Base-by-base conservation (phyloP, 2,113 vertebrate genomes). In the Malaclemys terrapin region DNA sequence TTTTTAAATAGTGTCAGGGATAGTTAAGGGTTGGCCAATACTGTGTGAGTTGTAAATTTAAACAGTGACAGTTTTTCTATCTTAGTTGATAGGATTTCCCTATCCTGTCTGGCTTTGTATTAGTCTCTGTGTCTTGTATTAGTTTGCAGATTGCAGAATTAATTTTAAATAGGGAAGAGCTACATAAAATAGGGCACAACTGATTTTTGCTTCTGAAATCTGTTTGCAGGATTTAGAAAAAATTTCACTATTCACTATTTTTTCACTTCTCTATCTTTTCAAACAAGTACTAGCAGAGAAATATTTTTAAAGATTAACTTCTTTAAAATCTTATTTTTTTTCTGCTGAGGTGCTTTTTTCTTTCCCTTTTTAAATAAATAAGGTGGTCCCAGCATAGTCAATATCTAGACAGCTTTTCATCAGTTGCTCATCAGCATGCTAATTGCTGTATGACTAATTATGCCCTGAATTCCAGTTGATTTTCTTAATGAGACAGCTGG, bases 401-500 rank as follows among this genome's bases (percentile, higher is more conserved):
- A 79, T 96, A 98, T 97, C 97, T 89, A 98, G 98, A 98, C 98
- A 98, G 98, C 98, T 98, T 98, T 98, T 98, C 98, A 98, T 98
- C 98, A 98, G 98, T 98, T 96, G 97, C 97, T 98, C 98, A 98
- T 98, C 98, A 99, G 98, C 98, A 98, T 98, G 98, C 98, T 99
- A 99, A 99, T 99, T 99, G 98, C 98, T 94, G 98, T 98, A 98
- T 99, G 98, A 99, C 98, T 99, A 99, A 99, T 99, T 99, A 99
- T 98, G 98, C 98, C 98, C 98, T 98, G 98, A 98, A 99, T 99
- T 99, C 98, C 98, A 99, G 98, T 99, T 99, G 98, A 99, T 99
- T 99, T 98, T 98, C 98, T 98, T 99, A 99, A 99, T 99, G 98
- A 99, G 99, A 99, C 99, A 99, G 99, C 98, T 99, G 99, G 98